Evolutionary conservation across 2,113 vertebrate genomes (phyloP).

Genomic region (Chaetodon trifascialis): DNA sequence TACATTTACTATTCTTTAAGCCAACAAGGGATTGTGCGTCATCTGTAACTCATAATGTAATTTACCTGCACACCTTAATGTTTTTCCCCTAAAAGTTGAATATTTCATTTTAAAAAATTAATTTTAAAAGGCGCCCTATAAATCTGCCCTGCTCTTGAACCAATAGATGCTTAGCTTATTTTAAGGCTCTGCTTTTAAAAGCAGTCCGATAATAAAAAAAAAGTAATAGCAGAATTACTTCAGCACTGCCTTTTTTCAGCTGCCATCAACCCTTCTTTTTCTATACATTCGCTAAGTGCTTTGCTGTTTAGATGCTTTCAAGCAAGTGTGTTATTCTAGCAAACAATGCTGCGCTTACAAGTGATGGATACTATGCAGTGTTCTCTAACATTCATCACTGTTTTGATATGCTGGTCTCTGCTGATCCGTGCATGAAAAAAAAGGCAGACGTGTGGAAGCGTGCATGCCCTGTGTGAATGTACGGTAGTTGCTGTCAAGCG

Average conservation of each 20-base stretch:
- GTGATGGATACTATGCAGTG: constrained; percentile 23
- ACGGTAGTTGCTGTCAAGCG: constrained; percentile 39
- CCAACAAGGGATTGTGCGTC: background rate
- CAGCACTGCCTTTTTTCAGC: constrained; percentile 19
- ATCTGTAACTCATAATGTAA: constrained; percentile 29
- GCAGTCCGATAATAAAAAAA: constrained; percentile 42
- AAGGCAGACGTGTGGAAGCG: constrained; percentile 30
- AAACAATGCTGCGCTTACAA: constrained; percentile 34
- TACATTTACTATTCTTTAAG: constrained; percentile 4
- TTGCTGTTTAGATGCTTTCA: constrained; percentile 47
- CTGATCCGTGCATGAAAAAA: constrained; percentile 18
- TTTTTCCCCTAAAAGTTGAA: background rate
- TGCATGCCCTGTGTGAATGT: constrained; percentile 33
- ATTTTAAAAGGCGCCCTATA: constrained; percentile 35
- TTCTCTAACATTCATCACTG: constrained; percentile 15
- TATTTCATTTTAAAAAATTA: constrained; percentile 35
- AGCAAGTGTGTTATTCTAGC: constrained; percentile 11
- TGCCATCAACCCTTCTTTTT: constrained; percentile 13
- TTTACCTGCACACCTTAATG: constrained; percentile 30
- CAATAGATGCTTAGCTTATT: constrained; percentile 40
- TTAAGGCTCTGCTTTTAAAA: constrained; percentile 42
- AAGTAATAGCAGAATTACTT: constrained; percentile 48
- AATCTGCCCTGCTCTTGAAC: constrained; percentile 37
- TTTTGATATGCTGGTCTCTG: background rate
- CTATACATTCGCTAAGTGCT: constrained; percentile 30